Evolutionary conservation across 2,888 invertebrate species (phyloP).

Genomic region (Agapostemon virescens): DNA sequence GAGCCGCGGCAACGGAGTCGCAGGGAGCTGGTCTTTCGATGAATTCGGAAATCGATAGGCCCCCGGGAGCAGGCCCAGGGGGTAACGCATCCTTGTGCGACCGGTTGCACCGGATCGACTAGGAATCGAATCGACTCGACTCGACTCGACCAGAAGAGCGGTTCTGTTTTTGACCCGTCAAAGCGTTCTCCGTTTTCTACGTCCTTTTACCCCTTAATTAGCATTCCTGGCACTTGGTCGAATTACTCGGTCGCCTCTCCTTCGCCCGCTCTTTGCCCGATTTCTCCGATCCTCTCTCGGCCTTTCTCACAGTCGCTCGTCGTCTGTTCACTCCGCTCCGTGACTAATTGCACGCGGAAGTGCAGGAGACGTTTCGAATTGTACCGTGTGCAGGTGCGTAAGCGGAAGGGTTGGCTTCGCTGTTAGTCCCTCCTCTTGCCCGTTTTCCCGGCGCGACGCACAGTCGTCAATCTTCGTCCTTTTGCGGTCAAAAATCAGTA

Average conservation of each 20-base stretch:
- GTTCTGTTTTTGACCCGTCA: conserved; percentile 43
- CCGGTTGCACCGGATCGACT: background rate
- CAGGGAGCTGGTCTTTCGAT: background rate
- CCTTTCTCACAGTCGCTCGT: conserved; percentile 20
- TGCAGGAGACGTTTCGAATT: conserved; percentile 56
- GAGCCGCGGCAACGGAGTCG: background rate
- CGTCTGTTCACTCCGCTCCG: conserved; percentile 54
- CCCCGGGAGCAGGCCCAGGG: background rate
- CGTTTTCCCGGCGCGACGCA: background rate
- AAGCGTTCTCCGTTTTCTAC: conserved; percentile 41
- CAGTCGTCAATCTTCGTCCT: no score
- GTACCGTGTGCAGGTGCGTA: conserved; percentile 48
- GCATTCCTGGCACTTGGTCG: conserved; percentile 47
- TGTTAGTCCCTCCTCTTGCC: background rate
- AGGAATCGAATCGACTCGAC: conserved; percentile 1
- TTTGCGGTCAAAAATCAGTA: no score
- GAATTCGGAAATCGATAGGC: conserved; percentile 48
- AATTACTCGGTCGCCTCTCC: conserved; percentile 40
- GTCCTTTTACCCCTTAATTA: conserved; percentile 54
- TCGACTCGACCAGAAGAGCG: background rate
- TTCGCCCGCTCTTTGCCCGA: conserved; percentile 32
- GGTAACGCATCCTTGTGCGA: conserved; percentile 19
- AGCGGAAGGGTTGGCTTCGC: conserved; percentile 37
- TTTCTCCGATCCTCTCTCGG: conserved; percentile 20
- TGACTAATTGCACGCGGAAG: conserved; percentile 64